Percentiles rank a stretch among this genome's conserved stretches.
Evolutionary conservation across 2,888 invertebrate species (phyloP).

Genomic region (Geotrupes spiniger): DNA sequence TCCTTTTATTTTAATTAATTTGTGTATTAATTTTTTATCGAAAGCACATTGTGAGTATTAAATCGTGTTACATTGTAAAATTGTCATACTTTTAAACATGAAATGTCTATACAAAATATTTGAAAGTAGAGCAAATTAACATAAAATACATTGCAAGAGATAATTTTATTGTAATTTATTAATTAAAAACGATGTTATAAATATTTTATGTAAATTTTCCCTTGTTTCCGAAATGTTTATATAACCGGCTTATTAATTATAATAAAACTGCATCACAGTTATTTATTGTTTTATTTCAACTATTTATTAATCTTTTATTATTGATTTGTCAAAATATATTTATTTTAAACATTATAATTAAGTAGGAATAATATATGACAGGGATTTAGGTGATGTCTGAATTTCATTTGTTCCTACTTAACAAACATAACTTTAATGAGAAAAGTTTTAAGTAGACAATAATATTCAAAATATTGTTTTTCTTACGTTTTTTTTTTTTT

Average conservation of each 20-base stretch:
- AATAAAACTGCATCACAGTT: conserved; percentile 31
- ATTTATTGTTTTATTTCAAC: conserved; percentile 18
- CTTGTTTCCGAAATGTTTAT: conserved; percentile 23
- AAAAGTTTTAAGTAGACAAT: not conserved
- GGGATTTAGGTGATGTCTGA: too few relatives aligned
- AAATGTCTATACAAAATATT: not conserved
- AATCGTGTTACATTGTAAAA: not conserved
- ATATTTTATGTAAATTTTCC: conserved; percentile 20
- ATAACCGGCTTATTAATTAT: conserved; percentile 29
- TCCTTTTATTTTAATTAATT: too few relatives aligned
- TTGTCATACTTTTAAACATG: conserved; percentile 5
- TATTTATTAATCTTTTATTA: conserved; percentile 1
- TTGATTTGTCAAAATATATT: too few relatives aligned
- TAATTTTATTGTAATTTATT: conserved; percentile 10
- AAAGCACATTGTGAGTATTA: too few relatives aligned
- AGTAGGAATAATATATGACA: too few relatives aligned
- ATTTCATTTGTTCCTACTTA: too few relatives aligned
- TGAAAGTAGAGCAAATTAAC: not conserved
- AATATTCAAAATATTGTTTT: not conserved
- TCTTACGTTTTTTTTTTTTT: too few relatives aligned
- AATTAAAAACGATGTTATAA: conserved; percentile 13
- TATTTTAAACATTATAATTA: too few relatives aligned
- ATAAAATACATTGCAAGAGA: not conserved
- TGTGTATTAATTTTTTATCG: too few relatives aligned
- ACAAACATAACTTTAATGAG: too few relatives aligned